A percentile compares a stretch with the other conserved stretches of the same genome.
Evolutionary conservation across 1,140 invertebrate genomes (phyloP).

Genomic region (Trialeurodes vaporariorum): DNA sequence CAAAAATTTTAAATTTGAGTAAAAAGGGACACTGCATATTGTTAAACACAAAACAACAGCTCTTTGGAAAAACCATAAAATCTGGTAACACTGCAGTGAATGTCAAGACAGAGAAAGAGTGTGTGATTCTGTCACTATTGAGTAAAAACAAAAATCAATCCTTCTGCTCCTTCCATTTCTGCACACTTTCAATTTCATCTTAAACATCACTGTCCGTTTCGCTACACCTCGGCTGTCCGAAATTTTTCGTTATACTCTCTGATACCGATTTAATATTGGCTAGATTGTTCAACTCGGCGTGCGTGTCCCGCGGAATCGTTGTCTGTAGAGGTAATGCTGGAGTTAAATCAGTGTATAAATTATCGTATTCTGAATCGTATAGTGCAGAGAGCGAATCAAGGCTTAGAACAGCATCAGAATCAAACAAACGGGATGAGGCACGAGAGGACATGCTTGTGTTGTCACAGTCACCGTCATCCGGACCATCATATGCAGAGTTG

Average conservation of each 20-base stretch:
- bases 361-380: not conserved
- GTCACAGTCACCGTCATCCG: slow-evolving; percentile 40
- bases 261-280: not conserved
- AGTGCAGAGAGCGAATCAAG: not conserved
- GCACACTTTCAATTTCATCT: too few relatives aligned
- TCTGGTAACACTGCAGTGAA: too few relatives aligned
- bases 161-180: too few relatives aligned
- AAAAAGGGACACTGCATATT: too few relatives aligned
- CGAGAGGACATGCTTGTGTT: slow-evolving; percentile 63
- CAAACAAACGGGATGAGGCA: slow-evolving; percentile 62
- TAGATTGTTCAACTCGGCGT: not conserved
- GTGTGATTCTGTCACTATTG: too few relatives aligned
- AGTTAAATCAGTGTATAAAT: not conserved
- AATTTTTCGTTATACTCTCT: not conserved
- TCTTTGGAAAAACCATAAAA: too few relatives aligned
- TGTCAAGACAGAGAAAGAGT: too few relatives aligned
- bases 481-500: slow-evolving; percentile 44
- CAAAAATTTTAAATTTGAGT: too few relatives aligned
- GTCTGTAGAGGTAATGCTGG: not conserved
- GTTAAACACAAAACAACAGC: too few relatives aligned
- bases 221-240: not conserved
- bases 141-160: too few relatives aligned
- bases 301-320: not conserved
- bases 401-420: slow-evolving; percentile 42
- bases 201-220: not conserved